Evolutionary conservation across 2,113 vertebrate genomes (phyloP).

Genomic region (Salvelinus namaycush): DNA sequence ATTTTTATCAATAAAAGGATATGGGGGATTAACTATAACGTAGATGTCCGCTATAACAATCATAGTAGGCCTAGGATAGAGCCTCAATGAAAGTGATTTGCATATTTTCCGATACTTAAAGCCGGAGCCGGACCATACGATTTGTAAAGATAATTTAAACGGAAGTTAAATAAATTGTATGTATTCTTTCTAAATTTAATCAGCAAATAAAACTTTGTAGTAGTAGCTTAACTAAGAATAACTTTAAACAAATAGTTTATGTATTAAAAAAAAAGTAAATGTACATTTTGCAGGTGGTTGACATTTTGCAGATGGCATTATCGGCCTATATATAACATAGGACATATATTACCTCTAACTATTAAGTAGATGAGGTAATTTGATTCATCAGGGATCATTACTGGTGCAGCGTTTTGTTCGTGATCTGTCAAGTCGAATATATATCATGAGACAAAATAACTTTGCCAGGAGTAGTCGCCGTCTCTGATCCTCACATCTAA

Average conservation of each 20-base stretch:
- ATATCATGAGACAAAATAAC: constrained; percentile 75
- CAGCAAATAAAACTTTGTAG: too few relatives aligned
- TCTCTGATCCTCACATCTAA: constrained; percentile 74
- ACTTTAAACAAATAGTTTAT: too few relatives aligned
- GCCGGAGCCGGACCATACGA: too few relatives aligned
- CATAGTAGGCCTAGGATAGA: too few relatives aligned
- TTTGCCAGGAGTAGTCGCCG: constrained; percentile 72
- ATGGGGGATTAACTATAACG: not conserved
- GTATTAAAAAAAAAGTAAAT: too few relatives aligned
- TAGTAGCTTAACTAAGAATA: too few relatives aligned
- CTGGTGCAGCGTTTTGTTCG: constrained; percentile 65
- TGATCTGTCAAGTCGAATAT: constrained; percentile 77
- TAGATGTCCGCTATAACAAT: not conserved
- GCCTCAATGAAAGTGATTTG: too few relatives aligned
- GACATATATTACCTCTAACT: not conserved
- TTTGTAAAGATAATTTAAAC: too few relatives aligned
- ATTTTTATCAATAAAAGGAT: constrained; percentile 72
- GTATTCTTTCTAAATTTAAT: too few relatives aligned
- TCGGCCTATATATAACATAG: not conserved
- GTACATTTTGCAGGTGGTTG: too few relatives aligned
- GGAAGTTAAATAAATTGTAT: too few relatives aligned
- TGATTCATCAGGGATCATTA: constrained; percentile 62
- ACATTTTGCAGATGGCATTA: not conserved
- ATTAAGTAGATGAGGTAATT: constrained; percentile 48
- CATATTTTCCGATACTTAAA: too few relatives aligned